Evolutionary conservation across 1,140 invertebrate species (phyloP), one percentile per base, ranked within the genome.

Genomic region (Pseudomyrmex gracilis): DNA sequence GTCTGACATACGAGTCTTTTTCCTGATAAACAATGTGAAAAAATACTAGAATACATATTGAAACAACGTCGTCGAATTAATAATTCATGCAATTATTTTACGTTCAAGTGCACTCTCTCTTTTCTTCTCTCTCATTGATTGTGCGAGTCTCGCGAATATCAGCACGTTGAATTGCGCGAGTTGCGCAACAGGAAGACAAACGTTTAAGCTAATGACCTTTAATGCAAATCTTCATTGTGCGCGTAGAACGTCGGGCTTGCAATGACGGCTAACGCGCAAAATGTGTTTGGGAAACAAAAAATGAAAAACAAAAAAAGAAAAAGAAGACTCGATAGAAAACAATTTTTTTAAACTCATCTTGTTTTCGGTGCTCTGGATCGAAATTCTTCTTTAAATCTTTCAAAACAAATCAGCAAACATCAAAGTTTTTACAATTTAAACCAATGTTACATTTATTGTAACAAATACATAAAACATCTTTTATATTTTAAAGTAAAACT

Each of bases 181-280:
- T 91, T 90, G 87, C 85, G 89, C 87, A 91, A 91, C 88, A 89
- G 88, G 90, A 90, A 90, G 90, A 66, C 86, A 82, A 89, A 91
- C 87, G 86, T 90, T 91, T 88, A 89, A 91, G 90, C 86, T 92
- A 90, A 92, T 91, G 87, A 89, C 86, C 82, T 90, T 90, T 91
- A 90, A 91, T 89, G 87, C 82, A 87, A 85, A 87, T 83, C 83
- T 91, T 88, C 80, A 91, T 91, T 90, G 82, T 89, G 49, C 24
- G 43, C 78, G 66, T 49, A 85, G 82, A 87, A 73, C 66, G 85
- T 63, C 83, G 68, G 20, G 82, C 55, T 51, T 78, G 78, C 67
- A 80, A 87, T 85, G 76, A 87, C 76, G 67, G 86, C 85, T 85
- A 85, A 87, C 82, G 57, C 82, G 78, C 76, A 88, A 88, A 88